Evolutionary conservation across 1,140 invertebrate species (phyloP).

Genomic region (Zaprionus lachaisei): DNA sequence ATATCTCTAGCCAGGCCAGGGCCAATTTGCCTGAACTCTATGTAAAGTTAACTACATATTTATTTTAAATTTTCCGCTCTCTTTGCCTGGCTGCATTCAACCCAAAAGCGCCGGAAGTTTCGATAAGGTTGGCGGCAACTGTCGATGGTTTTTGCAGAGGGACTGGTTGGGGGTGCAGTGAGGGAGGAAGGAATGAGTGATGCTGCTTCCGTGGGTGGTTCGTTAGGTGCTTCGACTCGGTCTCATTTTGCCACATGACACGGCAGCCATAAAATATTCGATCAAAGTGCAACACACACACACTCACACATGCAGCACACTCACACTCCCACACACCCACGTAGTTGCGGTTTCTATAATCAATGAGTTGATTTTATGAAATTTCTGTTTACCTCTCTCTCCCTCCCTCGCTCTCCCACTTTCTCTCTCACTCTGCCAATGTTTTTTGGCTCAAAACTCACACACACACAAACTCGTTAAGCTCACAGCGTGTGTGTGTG

Average conservation of each 20-base stretch:
- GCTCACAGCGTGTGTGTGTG: constrained; percentile 37
- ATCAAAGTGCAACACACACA: constrained; percentile 65
- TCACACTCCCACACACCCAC: constrained; percentile 41
- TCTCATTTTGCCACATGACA: constrained; percentile 53
- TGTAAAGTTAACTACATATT: constrained; percentile 61
- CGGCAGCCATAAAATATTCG: constrained; percentile 68
- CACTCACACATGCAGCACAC: constrained; percentile 14
- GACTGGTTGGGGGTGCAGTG: not conserved
- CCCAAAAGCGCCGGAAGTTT: constrained; percentile 64
- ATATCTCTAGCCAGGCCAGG: constrained; percentile 15
- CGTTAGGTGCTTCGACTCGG: constrained; percentile 25
- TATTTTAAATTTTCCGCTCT: constrained; percentile 72
- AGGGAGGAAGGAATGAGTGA: not conserved
- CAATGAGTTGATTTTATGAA: constrained; percentile 83
- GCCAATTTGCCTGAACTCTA: constrained; percentile 25
- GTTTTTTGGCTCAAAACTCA: constrained; percentile 44
- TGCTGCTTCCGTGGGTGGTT: constrained; percentile 10
- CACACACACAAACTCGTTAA: constrained; percentile 24
- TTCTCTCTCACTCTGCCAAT: constrained; percentile 28
- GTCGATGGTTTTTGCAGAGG: constrained; percentile 1
- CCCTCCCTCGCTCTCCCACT: not conserved
- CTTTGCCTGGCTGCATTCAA: constrained; percentile 56
- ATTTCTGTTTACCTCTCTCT: constrained; percentile 50
- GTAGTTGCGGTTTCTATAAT: constrained; percentile 79
- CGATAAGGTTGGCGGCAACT: constrained; percentile 57